phyloP scores from a whole-genome alignment of 2,888 invertebrate genomes.

The Tipula vernalis region DNA sequence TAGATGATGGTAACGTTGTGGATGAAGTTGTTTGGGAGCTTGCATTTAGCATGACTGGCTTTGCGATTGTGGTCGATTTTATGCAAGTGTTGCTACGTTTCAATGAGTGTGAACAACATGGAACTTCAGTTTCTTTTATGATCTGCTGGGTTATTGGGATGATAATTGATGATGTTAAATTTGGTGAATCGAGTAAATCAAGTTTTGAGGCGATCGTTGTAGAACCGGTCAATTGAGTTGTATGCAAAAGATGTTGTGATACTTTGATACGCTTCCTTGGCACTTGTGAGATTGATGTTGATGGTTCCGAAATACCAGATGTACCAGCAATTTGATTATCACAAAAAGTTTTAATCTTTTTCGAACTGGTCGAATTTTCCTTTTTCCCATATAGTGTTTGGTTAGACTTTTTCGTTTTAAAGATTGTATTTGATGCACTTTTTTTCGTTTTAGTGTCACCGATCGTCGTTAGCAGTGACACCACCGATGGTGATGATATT shows the following conservation, averaged over 20 bases:
- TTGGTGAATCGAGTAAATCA: neutral
- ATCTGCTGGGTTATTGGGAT: neutral
- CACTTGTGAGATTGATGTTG: neutral
- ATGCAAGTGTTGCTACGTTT: neutral
- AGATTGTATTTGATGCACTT: neutral
- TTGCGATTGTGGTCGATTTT: neutral
- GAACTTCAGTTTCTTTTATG: neutral
- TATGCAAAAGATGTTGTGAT: neutral
- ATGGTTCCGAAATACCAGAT: neutral
- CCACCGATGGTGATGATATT: neutral
- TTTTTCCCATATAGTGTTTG: constrained; percentile 7
- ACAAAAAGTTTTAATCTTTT: constrained; percentile 8
- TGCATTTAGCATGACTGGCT: neutral
- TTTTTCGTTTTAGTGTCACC: neutral
- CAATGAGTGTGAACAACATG: neutral
- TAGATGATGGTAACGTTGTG: neutral
- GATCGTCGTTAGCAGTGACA: neutral
- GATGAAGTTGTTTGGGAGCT: neutral
- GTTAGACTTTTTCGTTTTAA: neutral
- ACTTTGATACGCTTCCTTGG: constrained; percentile 10
- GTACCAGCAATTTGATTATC: neutral
- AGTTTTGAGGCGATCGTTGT: neutral
- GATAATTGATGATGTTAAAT: neutral
- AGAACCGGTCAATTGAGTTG: neutral
- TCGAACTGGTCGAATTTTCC: neutral